Conservation (phyloP, 2,797 vertebrate species). For the Champsocephalus gunnari region DNA sequence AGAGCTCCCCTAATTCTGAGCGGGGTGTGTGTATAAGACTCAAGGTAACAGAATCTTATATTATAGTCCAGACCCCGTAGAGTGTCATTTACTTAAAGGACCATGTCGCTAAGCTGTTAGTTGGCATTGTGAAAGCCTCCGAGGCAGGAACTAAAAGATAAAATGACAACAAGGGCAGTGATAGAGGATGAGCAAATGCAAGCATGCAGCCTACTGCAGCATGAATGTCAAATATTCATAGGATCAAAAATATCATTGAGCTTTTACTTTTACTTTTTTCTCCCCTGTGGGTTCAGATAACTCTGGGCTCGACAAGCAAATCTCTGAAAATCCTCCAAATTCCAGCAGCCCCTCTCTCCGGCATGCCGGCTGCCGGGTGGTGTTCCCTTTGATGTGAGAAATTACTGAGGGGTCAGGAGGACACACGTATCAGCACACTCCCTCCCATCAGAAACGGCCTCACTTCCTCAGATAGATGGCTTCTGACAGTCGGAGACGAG, state of each 20-base stretch:
- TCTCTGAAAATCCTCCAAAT: constrained; percentile 82
- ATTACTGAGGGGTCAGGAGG: constrained; percentile 75
- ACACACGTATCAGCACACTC: constrained; percentile 70
- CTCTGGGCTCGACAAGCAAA: constrained; percentile 79
- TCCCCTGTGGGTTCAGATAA: constrained; percentile 81
- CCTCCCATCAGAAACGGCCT: constrained; percentile 69
- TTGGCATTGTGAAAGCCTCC: constrained; percentile 62
- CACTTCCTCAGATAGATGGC: constrained; percentile 70
- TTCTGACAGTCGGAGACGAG: constrained; percentile 79
- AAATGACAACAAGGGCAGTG: constrained; percentile 62
- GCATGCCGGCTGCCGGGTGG: constrained; percentile 66
- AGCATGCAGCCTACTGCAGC: constrained; percentile 66
- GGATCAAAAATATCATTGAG: constrained; percentile 86
- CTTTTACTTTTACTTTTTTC: constrained; percentile 78
- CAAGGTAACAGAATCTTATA: constrained; percentile 53
- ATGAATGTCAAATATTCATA: constrained; percentile 86
- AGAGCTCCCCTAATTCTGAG: constrained; percentile 36
- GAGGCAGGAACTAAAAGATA: constrained; percentile 47
- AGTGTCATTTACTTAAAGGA: constrained; percentile 71
- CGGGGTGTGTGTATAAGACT: constrained; percentile 49
- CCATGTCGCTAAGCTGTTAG: constrained; percentile 60
- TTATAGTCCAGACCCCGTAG: constrained; percentile 58
- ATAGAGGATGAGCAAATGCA: constrained; percentile 62
- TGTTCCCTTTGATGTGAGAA: constrained; percentile 83
- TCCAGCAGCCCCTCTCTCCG: constrained; percentile 68